A percentile compares a stretch with the other conserved stretches of the same genome.
These are phyloP conservation scores for Eolophus roseicapilla DNA, from an alignment of 2,113 vertebrate genomes.

Conservation along the genomic window DNA sequence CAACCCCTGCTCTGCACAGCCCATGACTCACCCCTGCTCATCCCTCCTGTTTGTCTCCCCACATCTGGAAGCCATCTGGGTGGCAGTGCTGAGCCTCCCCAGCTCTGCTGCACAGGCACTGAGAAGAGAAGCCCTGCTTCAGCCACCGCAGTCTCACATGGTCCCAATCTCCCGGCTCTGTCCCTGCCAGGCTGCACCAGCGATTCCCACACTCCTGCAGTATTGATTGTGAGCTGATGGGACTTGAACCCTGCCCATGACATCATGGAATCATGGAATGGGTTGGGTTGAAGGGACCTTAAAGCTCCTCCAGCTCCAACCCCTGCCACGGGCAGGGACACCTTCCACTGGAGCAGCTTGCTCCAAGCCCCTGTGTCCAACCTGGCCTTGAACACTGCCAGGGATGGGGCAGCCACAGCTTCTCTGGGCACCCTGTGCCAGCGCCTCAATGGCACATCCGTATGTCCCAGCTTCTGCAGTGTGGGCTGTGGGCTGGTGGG, in stretches of 20 bases:
- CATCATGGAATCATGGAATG: neutral
- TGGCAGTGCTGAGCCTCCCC: neutral
- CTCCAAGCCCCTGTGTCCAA: neutral
- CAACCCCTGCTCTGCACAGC: neutral
- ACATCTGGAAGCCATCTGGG: conserved; percentile 42
- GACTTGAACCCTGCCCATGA: neutral
- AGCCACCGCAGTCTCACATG: fast-evolving
- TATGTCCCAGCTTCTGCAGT: neutral
- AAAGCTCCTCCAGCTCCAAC: neutral
- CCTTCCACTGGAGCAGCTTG: neutral
- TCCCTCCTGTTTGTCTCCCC: neutral
- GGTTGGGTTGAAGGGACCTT: neutral
- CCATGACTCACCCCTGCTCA: neutral
- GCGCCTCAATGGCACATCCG: neutral
- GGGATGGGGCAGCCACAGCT: neutral
- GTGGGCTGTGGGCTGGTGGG: neutral
- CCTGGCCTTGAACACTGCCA: neutral
- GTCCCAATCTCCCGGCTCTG: neutral
- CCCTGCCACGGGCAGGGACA: neutral
- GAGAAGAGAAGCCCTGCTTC: neutral
- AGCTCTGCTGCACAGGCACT: neutral
- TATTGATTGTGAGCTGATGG: neutral
- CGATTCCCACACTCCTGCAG: neutral
- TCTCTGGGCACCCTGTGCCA: neutral
- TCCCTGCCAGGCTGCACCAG: neutral